phyloP scores from a whole-genome alignment of 2,113 vertebrate genomes.

The Cathartes aura region DNA sequence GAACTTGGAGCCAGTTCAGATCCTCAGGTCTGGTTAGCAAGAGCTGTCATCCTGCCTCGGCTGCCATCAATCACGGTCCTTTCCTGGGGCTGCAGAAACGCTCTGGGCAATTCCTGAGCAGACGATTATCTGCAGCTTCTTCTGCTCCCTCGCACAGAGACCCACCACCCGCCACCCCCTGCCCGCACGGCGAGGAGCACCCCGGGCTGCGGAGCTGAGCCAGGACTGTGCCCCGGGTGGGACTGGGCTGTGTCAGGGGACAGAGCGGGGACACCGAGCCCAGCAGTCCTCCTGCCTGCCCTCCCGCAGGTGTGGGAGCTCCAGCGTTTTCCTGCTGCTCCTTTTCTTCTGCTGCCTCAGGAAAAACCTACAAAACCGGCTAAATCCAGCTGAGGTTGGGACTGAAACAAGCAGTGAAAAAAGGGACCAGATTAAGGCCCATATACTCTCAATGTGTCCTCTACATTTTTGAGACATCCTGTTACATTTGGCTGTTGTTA shows the following conservation, averaged over 20 bases:
- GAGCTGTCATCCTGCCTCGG: background rate
- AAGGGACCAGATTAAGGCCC: background rate
- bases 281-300: background rate
- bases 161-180: background rate
- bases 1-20: background rate
- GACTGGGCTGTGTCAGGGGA: background rate
- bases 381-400: background rate
- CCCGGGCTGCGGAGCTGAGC: background rate
- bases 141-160: background rate
- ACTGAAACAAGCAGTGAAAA: background rate
- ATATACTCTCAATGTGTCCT: too few relatives aligned
- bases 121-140: fast-evolving
- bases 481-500: too few relatives aligned
- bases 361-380: background rate
- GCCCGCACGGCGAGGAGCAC: background rate
- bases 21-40: background rate
- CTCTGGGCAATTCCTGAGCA: background rate
- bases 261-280: fast-evolving
- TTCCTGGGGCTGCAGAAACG: background rate
- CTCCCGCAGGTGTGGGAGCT: background rate
- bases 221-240: background rate
- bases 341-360: background rate
- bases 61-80: fast-evolving
- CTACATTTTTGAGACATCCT: background rate
- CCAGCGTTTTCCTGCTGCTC: background rate